phyloP scores from a whole-genome alignment of 2,797 vertebrate species.

The Myotis planiceps region DNA sequence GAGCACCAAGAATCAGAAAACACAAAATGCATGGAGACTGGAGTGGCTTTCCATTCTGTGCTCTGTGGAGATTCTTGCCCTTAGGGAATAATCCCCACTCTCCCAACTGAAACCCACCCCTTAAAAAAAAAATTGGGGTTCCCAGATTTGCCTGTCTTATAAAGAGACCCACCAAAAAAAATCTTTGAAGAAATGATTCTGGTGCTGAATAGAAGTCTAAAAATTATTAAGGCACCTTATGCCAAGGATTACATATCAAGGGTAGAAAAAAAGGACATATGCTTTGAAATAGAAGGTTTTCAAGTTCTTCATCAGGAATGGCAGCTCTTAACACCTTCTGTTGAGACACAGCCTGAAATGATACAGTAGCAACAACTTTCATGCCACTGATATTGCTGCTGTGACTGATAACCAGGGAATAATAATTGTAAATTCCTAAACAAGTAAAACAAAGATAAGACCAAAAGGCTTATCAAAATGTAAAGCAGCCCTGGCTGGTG shows the following conservation, averaged over 20 bases:
- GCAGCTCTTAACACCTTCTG: neutral
- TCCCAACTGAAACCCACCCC: neutral
- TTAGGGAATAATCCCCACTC: neutral
- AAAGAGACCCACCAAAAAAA: neutral
- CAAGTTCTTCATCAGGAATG: neutral
- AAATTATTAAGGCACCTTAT: neutral
- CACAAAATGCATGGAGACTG: neutral
- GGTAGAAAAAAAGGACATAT: neutral
- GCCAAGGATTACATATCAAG: neutral
- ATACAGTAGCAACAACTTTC: neutral
- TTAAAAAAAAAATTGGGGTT: neutral
- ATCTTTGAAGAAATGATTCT: neutral
- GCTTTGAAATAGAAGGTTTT: constrained; percentile 10
- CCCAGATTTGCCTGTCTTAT: neutral
- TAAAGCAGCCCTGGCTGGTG: neutral
- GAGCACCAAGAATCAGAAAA: neutral
- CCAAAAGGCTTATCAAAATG: neutral
- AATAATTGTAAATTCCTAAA: neutral
- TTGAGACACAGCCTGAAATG: neutral
- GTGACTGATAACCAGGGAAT: neutral
- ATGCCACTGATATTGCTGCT: neutral
- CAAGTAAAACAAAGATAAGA: neutral
- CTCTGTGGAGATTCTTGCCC: neutral
- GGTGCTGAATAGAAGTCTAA: neutral
- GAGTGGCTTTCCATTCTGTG: neutral